Percentiles rank a stretch among this genome's conserved stretches.
These are phyloP conservation scores for Hemaris fuciformis DNA, from an alignment of 2,888 invertebrate genomes.

Conservation along the genomic window DNA sequence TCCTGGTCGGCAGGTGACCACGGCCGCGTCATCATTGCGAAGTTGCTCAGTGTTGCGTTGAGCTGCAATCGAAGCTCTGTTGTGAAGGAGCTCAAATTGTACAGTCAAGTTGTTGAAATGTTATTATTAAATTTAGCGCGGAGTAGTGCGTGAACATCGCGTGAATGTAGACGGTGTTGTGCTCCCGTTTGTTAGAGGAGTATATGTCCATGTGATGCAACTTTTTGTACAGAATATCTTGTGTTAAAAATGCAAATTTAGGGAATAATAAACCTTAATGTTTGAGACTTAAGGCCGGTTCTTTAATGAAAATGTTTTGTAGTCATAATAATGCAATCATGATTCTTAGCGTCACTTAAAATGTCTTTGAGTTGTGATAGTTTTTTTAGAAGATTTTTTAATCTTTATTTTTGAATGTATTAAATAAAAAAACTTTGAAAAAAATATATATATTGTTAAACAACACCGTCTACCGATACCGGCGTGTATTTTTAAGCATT, in stretches of 20 bases:
- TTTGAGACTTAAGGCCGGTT: too few species aligned
- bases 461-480: background rate
- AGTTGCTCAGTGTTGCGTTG: background rate
- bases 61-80: background rate
- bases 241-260: too few species aligned
- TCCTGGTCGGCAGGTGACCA: background rate
- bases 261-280: too few species aligned
- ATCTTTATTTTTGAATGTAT: too few species aligned
- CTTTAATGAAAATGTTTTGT: too few species aligned
- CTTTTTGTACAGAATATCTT: too few species aligned
- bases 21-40: background rate
- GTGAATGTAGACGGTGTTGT: background rate
- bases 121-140: slow-evolving; percentile 8
- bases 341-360: too few species aligned
- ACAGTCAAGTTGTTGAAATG: slow-evolving; percentile 8
- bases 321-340: too few species aligned
- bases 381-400: background rate
- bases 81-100: slow-evolving; percentile 14
- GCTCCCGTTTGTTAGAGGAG: background rate
- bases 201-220: too few species aligned
- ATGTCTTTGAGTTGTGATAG: too few species aligned
- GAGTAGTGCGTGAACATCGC: background rate
- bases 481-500: slow-evolving; percentile 42
- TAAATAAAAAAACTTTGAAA: background rate
- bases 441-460: background rate